Percentiles rank a stretch among this genome's conserved stretches.
Conservation (phyloP, 1,140 invertebrate species). For the Lutraria rhynchaena region DNA sequence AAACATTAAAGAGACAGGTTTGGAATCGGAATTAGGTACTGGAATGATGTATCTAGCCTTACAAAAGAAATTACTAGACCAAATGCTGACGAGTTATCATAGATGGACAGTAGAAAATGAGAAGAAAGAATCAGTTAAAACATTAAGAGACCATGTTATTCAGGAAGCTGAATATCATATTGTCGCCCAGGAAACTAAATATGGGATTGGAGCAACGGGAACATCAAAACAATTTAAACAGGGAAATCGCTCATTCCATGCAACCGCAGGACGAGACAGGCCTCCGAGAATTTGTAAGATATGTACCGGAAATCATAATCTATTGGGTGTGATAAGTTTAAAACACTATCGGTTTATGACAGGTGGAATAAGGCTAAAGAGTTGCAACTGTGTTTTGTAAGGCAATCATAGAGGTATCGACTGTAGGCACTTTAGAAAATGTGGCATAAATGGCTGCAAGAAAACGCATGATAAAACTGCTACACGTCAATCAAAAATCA, state of each 20-base stretch:
- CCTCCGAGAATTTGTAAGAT: background rate
- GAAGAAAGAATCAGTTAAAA: slow-evolving; percentile 6
- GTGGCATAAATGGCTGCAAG: slow-evolving; percentile 24
- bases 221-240: too few species aligned
- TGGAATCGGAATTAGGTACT: background rate
- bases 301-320: background rate
- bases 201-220: too few species aligned
- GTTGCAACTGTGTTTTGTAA: slow-evolving; percentile 6
- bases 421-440: background rate
- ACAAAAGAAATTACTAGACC: slow-evolving; percentile 2
- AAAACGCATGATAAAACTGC: slow-evolving; percentile 18
- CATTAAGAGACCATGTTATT: slow-evolving; percentile 2
- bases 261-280: too few species aligned
- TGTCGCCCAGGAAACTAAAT: slow-evolving; percentile 2
- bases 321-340: background rate
- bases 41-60: slow-evolving; percentile 22
- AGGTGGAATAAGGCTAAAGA: slow-evolving; percentile 21
- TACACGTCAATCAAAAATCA: background rate
- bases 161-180: background rate
- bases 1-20: background rate
- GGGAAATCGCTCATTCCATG: too few species aligned
- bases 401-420: background rate
- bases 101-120: background rate
- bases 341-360: background rate
- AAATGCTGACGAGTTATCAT: background rate